Evolutionary conservation across 2,888 invertebrate genomes (phyloP).

Genomic region (Meteorus cinctellus): DNA sequence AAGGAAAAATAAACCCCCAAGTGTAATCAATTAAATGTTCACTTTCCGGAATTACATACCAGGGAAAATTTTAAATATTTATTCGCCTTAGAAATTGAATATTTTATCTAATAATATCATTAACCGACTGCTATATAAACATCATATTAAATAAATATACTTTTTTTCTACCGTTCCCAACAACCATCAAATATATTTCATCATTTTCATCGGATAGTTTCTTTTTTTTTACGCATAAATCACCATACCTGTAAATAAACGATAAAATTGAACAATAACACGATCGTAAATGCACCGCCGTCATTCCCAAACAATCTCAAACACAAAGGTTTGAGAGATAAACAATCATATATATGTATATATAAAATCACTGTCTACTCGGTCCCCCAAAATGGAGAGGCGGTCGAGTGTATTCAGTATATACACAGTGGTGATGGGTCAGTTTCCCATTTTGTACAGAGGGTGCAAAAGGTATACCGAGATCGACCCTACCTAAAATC

Average conservation of each 20-base stretch:
- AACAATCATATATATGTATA: conserved; percentile 30
- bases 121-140: too few relatives aligned
- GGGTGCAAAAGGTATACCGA: neutral
- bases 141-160: too few relatives aligned
- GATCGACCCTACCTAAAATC: too few relatives aligned
- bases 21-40: neutral
- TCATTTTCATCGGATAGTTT: too few relatives aligned
- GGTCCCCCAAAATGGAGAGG: neutral
- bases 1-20: neutral
- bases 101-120: too few relatives aligned
- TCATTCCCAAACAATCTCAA: conserved; percentile 13
- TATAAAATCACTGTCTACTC: conserved; percentile 13
- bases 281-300: neutral
- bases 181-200: too few relatives aligned
- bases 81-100: too few relatives aligned
- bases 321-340: conserved; percentile 25
- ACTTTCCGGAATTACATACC: neutral
- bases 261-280: conserved; percentile 12
- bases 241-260: neutral
- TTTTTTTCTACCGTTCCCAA: too few relatives aligned
- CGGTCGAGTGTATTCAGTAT: neutral
- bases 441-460: neutral
- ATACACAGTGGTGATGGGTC: neutral
- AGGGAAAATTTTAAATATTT: too few relatives aligned
- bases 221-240: neutral